Base-by-base conservation (phyloP, 2,888 invertebrate species). In the Pyrrhosoma nymphula region DNA sequence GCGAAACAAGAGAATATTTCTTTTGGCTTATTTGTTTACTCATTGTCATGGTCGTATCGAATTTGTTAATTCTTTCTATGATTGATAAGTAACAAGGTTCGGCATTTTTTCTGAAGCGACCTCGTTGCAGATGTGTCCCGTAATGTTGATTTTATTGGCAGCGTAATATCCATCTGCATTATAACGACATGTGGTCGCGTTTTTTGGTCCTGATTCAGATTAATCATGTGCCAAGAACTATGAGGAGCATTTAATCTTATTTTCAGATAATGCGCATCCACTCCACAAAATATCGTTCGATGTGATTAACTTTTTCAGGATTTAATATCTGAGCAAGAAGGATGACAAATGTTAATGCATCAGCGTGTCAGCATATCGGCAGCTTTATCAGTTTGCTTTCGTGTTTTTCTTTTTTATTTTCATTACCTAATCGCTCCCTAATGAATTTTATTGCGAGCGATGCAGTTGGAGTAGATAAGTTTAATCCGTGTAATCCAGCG, bases 361-460 rank as follows among this genome's bases (percentile, higher is more conserved):
- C 93, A 39, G 69, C n/a, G 69, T 93, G 93, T 93, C 93, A 93
- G 69, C 93, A 47, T 69, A 93, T 93, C 75, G 93, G 93, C 93
- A 93, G 69, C 69, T 93, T 93, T 93, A 63, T 63, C 69, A 60
- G 69, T 56, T 89, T 47, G 63, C 16, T 39, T 56, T 60, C n/a
- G n/a, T 26, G 47, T 93, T 93, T 91, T 8, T 47, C 4, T 47
- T 63, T 63, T 63, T 90, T 90, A 60, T 69, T 82, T 30, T 82
- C 82, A 35, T 35, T 82, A 82, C 30, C 35, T 82, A 93, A 93
- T 93, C 93, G 93, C 75, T 63, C 47, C 93, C 69, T 93, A 93
- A 93, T 93, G 93, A 93, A 93, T 93, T 93, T 93, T 93, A 93
- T 93, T 63, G 93, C 93, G 47, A 93, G 93, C 69, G 93, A 93